Evolutionary conservation across 1,140 invertebrate species (phyloP), one percentile per base, ranked within the genome.

Genomic region (Sinonovacula constricta): DNA sequence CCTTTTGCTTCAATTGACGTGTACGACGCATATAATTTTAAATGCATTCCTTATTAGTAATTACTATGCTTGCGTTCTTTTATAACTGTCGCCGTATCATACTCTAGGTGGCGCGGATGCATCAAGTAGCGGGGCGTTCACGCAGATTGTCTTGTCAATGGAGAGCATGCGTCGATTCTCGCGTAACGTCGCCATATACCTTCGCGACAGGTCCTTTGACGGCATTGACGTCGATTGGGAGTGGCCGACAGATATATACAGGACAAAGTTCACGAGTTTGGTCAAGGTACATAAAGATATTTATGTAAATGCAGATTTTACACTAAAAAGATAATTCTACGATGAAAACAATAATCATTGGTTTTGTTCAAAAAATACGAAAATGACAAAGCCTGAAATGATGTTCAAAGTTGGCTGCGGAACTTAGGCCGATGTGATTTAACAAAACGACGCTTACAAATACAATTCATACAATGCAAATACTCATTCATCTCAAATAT

Each of bases 221-320:
- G 97, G 97, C 10, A 93, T 99, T 30, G 97, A 99, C 91, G 92
- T 99, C 80, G 97, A 98, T 88, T 98, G 97, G 96, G 97, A 98
- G 88, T 98, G 98, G 92, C 97, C 97, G 7, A 54, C n/a, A 12
- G 57, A 74, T n/a, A 28, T 18, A 5, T 78, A 79, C 67, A 74
- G 65, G n/a, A 24, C 67, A 0, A 74, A 75, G 30, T 83, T 69
- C 59, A 67, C 80, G 24, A n/a, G 22, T 14, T 65, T 84, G 10
- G 15, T 82, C 4, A 12, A 72, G 77, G 81, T 82, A 70, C 56
- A 30, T 56, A 53, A 5, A 26, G 45, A n/a, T 5, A 14, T 34
- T 72, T 31, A 53, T 70, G 7, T 5, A 14, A 28, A 62, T 30
- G 31, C 7, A n/a, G n/a, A n/a, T n/a, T n/a, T n/a, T n/a, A n/a